Base-by-base conservation (phyloP, 2,888 invertebrate species). In the Deilephila elpenor region DNA sequence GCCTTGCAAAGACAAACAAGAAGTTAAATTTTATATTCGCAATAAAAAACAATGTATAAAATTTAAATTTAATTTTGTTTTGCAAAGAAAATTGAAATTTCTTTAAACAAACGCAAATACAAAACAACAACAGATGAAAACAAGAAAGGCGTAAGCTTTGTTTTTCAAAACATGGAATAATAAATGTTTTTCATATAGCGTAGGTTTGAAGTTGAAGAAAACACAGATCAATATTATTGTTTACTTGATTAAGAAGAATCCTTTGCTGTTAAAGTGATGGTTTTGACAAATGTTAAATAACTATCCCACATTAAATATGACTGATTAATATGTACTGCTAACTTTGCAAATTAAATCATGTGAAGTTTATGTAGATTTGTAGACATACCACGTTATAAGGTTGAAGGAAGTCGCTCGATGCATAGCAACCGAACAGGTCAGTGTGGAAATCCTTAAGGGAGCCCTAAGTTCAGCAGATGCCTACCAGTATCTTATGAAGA, bases 111-210 rank as follows among this genome's bases (percentile, higher is more conserved):
- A 67, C 17, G 44, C 14, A 5, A 56, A 56, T 29, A 25, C 25
- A 44, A 51, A 67, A 51, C 51, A 67, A 51, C 25, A 20, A 67
- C 51, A 51, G 11, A 17, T 34, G 14, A 56, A 14, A 56, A 1
- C 56, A n/a, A 67, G 51, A 67, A 51, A 67, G 51, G 67, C 44
- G 17, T 25, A 37, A 51, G 51, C 67, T 67, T 67, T 67, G 67
- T 51, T 67, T 67, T 51, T 25, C 14, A 17, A 51, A 51, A 67
- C 67, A 17, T 59, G 6, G 67, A 70, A 73, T 70, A 61, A 1
- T 25, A 37, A 60, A 59, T 51, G 6, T 51, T 14, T 44, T 14
- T 67, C 11, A 3, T 17, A 34, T 19, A 32, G 20, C 64, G 8
- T n/a, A 34, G 14, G 8, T 20, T 20, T 1, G 7, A 64, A 44